Base-by-base conservation (phyloP, 2,113 vertebrate genomes). In the Alectura lathami region DNA sequence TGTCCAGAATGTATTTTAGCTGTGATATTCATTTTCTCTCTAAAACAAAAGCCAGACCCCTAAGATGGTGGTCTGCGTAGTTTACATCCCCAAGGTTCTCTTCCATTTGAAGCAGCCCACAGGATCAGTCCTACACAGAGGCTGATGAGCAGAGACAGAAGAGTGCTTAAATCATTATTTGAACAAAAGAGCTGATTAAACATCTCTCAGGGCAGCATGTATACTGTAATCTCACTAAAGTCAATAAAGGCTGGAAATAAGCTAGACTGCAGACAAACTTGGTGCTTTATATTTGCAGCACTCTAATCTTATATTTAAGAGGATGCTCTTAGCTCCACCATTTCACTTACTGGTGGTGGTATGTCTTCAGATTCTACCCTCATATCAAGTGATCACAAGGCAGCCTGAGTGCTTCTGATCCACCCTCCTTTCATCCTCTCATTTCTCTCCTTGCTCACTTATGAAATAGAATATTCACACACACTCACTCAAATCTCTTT, bases 101-200 rank as follows among this genome's bases (percentile, higher is more conserved):
- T 75, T 43, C 40, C 11, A n/a, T 38, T 8, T 42, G 30, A 89
- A 90, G 50, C 27, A 80, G 32, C 24, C 30, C 67, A 17, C 21
- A 54, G 62, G 32, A 80, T 56, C 18, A 81, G 6, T 67, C 38
- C 51, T 64, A 15, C 70, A 13, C 3, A 51, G 43, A 83, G 34
- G 45, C 0, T 83, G 59, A 57, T 2, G 2, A 2, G 6, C 11
- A 90, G 34, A 32, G 4, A 27, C 6, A 81, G 50, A 80, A 76
- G 10, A 68, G 45, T 67, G 8, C n/a, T 86, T 78, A 67, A 90
- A 77, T n/a, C 6, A 63, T 69, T 88, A 54, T 90, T 90, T 94
- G 51, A 83, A 63, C 20, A 50, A 63, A 59, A 74, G 38, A 40
- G 11, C 30, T 60, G 32, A 77, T 63, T 59, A 83, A 90, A 81